Evolutionary conservation across 2,888 invertebrate genomes (phyloP).

Genomic region (Lithosia quadra): DNA sequence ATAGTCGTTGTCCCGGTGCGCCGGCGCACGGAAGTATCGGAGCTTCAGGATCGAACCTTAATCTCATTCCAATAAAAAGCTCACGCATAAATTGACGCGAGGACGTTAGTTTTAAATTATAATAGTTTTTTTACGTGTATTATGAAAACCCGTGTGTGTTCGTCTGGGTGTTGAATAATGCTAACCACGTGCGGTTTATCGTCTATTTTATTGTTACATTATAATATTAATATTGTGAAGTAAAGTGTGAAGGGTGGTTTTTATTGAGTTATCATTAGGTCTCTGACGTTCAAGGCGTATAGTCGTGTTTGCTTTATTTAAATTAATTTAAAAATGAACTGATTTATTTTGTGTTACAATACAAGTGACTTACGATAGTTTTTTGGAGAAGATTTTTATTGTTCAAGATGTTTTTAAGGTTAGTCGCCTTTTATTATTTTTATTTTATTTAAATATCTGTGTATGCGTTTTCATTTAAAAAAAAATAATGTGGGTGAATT

Average conservation of each 20-base stretch:
- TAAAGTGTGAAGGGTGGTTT: constrained; percentile 79
- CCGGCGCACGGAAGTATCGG: constrained; percentile 84
- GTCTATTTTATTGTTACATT: constrained; percentile 79
- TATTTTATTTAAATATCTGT: not conserved
- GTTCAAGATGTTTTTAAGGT: constrained; percentile 79
- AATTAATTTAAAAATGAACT: constrained; percentile 64
- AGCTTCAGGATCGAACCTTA: constrained; percentile 83
- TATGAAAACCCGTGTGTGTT: constrained; percentile 67
- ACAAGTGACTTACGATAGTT: constrained; percentile 58
- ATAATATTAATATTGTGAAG: constrained; percentile 81
- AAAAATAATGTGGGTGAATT: too few species aligned
- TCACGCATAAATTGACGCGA: constrained; percentile 83
- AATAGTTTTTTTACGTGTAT: constrained; percentile 69
- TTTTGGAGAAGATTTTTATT: constrained; percentile 46
- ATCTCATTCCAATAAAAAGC: constrained; percentile 86
- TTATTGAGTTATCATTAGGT: constrained; percentile 80
- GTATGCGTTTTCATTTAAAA: not conserved
- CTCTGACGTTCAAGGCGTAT: constrained; percentile 75
- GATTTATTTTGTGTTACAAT: constrained; percentile 62
- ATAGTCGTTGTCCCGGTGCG: constrained; percentile 85
- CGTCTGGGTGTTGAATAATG: constrained; percentile 77
- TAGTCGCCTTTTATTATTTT: constrained; percentile 35
- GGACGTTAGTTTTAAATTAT: constrained; percentile 73
- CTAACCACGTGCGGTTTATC: constrained; percentile 80
- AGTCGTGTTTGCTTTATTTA: constrained; percentile 74